Evolutionary conservation across 2,797 vertebrate species (phyloP), one percentile per base, ranked within the genome.

Genomic region (Tamandua tetradactyla): DNA sequence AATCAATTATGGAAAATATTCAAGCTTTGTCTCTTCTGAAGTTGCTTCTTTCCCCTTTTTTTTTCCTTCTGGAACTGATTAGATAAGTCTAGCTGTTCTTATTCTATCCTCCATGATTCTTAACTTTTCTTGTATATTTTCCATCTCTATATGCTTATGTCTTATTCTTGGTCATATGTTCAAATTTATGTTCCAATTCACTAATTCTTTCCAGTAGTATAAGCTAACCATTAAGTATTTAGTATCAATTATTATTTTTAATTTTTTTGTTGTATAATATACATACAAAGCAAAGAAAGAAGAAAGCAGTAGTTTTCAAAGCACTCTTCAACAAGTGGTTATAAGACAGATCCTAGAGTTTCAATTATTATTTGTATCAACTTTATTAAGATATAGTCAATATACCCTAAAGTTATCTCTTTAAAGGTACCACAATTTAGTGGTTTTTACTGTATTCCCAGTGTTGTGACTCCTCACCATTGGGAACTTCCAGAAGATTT

Each of bases 1-100:
- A n/a, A 74, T 18, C 32, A 72, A 49, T 78, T 94, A 61, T 91
- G 61, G 49, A 79, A 93, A 93, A 85, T 71, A 64, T 11, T 64
- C 62, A 90, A 23, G 35, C 8, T 74, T 62, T 87, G 42, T 84
- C 69, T 92, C 40, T 59, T 87, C 44, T 78, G 62, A 44, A 37
- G 49, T 17, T 11, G 8, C 30, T 17, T 79, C 42, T 59, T 23
- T n/a, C 14, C 15, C 68, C 23, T 83, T 88, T 84, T 44, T 47
- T 47, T 66, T 72, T 76, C 25, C 49, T 78, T 91, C 23, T 84
- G 66, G 61, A 93, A 87, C 27, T 88, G 15, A 66, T 23, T 87
- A 68, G 37, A 37, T 5, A 69, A 40, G 47, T 40, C 88, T 42
- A 84, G 23, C 30, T 83, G 14, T 95, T 59, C 64, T 87, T 66